Evolutionary conservation across 1,140 invertebrate genomes (phyloP).

Genomic region (Monomorium pharaonis): DNA sequence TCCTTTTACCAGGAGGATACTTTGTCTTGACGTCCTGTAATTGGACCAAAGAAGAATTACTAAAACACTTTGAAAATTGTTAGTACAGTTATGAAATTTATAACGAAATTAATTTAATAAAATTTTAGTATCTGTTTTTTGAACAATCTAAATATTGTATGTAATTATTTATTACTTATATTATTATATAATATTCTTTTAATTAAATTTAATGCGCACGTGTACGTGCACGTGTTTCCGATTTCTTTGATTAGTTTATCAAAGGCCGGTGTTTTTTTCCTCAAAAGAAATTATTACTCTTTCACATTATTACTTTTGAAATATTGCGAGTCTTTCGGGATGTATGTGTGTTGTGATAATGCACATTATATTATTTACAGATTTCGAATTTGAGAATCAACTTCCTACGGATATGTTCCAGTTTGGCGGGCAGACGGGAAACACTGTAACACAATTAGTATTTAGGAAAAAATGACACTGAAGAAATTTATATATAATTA

Average conservation of each 20-base stretch:
- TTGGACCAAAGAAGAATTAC: constrained; percentile 95
- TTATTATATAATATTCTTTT: background rate
- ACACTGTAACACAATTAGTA: constrained; percentile 90
- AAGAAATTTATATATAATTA: background rate
- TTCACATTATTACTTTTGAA: background rate
- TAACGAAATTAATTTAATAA: background rate
- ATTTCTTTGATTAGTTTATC: background rate
- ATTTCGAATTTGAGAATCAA: constrained; percentile 87
- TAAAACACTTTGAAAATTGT: constrained; percentile 89
- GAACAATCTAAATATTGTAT: background rate
- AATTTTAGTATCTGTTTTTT: background rate
- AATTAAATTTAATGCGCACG: background rate
- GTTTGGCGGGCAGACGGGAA: constrained; percentile 94
- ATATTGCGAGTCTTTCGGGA: background rate
- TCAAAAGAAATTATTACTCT: background rate
- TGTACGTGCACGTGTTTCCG: background rate
- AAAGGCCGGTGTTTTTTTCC: background rate
- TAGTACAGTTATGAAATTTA: constrained; percentile 10
- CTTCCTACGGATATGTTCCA: constrained; percentile 93
- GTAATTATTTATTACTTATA: background rate
- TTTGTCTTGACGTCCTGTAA: constrained; percentile 97
- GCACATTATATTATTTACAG: constrained; percentile 80
- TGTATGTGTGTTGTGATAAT: background rate
- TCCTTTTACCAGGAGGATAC: constrained; percentile 87
- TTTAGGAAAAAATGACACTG: constrained; percentile 56